Evolutionary conservation across 2,797 vertebrate genomes (phyloP).

Genomic region (Amblyopsis hoosieri): DNA sequence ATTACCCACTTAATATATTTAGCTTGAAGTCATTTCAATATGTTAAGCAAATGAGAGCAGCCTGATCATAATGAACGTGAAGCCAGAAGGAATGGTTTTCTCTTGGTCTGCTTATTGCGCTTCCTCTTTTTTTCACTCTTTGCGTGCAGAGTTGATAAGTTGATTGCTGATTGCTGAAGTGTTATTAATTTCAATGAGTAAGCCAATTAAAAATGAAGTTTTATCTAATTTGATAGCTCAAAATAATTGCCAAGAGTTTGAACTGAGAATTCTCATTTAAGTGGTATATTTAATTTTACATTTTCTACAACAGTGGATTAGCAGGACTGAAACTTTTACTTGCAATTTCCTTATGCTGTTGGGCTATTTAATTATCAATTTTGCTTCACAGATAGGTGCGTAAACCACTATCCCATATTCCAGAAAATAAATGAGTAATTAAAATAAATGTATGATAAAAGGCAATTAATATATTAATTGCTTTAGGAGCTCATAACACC

Average conservation of each 20-base stretch:
- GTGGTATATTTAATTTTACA: slow-evolving; percentile 74
- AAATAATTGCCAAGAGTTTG: slow-evolving; percentile 77
- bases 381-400: slow-evolving; percentile 62
- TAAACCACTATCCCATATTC: slow-evolving; percentile 65
- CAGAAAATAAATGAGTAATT: slow-evolving; percentile 76
- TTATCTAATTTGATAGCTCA: slow-evolving; percentile 82
- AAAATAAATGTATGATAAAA: slow-evolving; percentile 77
- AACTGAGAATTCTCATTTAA: slow-evolving; percentile 72
- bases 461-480: slow-evolving; percentile 76
- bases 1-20: slow-evolving; percentile 46
- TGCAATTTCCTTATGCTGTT: slow-evolving; percentile 66
- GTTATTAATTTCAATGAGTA: slow-evolving; percentile 81
- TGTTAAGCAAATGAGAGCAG: slow-evolving; percentile 51
- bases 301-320: slow-evolving; percentile 64
- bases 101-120: slow-evolving; percentile 47
- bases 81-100: slow-evolving; percentile 50
- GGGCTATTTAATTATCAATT: slow-evolving; percentile 72
- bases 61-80: slow-evolving; percentile 43
- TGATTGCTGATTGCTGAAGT: slow-evolving; percentile 76
- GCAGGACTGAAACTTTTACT: slow-evolving; percentile 75
- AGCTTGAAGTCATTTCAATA: slow-evolving; percentile 49
- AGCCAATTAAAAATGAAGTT: slow-evolving; percentile 81
- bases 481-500: slow-evolving; percentile 68
- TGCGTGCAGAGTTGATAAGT: slow-evolving; percentile 76
- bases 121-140: slow-evolving; percentile 49